phyloP scores from a whole-genome alignment of 2,113 vertebrate genomes.

The Hippocampus comes region DNA sequence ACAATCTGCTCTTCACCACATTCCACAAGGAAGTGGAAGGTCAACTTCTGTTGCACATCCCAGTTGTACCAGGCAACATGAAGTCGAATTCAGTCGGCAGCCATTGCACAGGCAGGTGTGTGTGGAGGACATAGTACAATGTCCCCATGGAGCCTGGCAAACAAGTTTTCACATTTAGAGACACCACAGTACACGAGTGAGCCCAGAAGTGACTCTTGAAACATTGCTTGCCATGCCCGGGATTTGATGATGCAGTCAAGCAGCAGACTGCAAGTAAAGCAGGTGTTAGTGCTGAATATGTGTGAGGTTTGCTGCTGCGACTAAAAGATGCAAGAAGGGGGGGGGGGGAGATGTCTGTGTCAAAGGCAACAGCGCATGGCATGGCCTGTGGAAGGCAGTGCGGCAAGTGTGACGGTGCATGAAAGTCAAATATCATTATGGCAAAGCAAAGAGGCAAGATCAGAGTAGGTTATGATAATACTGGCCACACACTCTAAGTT shows the following conservation, averaged over 20 bases:
- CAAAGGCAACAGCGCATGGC: slow-evolving; percentile 23
- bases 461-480: slow-evolving; percentile 24
- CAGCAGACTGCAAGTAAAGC: slow-evolving; percentile 31
- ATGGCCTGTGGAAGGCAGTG: slow-evolving; percentile 7
- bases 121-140: slow-evolving; percentile 12
- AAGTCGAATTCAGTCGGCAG: slow-evolving; percentile 14
- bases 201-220: slow-evolving; percentile 29
- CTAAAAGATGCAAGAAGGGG: slow-evolving; percentile 13
- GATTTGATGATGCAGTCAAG: slow-evolving; percentile 41
- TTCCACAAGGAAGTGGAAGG: slow-evolving; percentile 13
- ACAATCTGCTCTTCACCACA: slow-evolving; percentile 24
- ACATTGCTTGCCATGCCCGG: slow-evolving; percentile 27
- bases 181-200: not conserved
- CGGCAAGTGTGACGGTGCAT: slow-evolving; percentile 23
- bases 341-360: slow-evolving; percentile 7
- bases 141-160: slow-evolving; percentile 14
- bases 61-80: not conserved
- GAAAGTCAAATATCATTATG: slow-evolving; percentile 46
- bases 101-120: slow-evolving; percentile 1
- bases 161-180: not conserved
- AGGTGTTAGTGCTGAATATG: not conserved
- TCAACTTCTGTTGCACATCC: slow-evolving; percentile 12
- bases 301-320: not conserved
- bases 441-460: slow-evolving; percentile 31
- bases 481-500: slow-evolving; percentile 5